phyloP scores from a whole-genome alignment of 2,888 invertebrate genomes.

The Cyclophora punctaria region DNA sequence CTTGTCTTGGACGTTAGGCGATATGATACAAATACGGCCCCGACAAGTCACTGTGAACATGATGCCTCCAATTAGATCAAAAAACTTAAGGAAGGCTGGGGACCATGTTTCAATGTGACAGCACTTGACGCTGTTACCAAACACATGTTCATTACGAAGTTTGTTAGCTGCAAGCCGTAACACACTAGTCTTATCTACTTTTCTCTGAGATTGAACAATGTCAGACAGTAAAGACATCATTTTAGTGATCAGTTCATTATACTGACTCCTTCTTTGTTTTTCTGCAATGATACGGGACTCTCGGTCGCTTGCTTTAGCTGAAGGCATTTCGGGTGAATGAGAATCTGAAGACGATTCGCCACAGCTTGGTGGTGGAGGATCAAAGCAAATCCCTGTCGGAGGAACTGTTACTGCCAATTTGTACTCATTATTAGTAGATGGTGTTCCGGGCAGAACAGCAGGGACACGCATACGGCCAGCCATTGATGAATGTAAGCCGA shows the following conservation, averaged over 20 bases:
- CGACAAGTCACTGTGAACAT: constrained; percentile 85
- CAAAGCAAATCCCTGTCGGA: constrained; percentile 32
- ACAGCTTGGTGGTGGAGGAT: constrained; percentile 36
- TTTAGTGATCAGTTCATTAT: constrained; percentile 89
- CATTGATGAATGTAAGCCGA: constrained; percentile 38
- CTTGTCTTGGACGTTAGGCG: constrained; percentile 87
- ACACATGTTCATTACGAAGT: constrained; percentile 85
- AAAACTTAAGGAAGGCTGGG: constrained; percentile 75
- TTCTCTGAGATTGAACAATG: constrained; percentile 86
- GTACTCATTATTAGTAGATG: constrained; percentile 29
- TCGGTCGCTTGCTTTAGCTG: constrained; percentile 79
- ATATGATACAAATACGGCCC: constrained; percentile 90
- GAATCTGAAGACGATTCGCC: constrained; percentile 66
- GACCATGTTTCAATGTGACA: constrained; percentile 67
- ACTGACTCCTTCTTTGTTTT: constrained; percentile 91
- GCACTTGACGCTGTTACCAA: constrained; percentile 71
- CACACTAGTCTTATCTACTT: constrained; percentile 93
- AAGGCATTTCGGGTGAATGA: constrained; percentile 54
- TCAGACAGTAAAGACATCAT: constrained; percentile 89
- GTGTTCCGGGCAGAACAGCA: constrained; percentile 17
- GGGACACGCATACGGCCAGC: constrained; percentile 33
- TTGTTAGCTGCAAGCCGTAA: constrained; percentile 90
- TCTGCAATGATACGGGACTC: constrained; percentile 92
- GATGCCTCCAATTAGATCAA: constrained; percentile 85
- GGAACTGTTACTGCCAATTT: constrained; percentile 42